A percentile compares a stretch with the other conserved stretches of the same genome.
Conservation (phyloP, 2,888 invertebrate genomes). For the Allophyes oxyacanthae region DNA sequence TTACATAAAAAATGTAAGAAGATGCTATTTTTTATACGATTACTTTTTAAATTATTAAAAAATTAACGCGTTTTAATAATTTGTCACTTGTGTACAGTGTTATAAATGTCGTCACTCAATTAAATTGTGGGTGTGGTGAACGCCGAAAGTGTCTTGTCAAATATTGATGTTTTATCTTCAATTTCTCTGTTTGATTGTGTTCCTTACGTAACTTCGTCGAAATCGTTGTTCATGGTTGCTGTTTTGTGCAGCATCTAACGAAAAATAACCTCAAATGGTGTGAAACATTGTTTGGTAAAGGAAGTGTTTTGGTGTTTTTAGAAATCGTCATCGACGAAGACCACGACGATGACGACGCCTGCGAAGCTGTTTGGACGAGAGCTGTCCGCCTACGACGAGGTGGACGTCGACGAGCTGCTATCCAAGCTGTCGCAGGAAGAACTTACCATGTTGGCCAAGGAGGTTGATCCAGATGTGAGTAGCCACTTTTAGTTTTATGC, state of each 20-base stretch:
- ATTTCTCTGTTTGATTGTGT: conserved; percentile 65
- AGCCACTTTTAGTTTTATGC: conserved; percentile 21
- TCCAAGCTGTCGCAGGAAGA: conserved; percentile 98
- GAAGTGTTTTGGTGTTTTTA: conserved; percentile 86
- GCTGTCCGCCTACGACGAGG: conserved; percentile 96
- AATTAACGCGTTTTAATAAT: conserved; percentile 1
- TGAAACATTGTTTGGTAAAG: conserved; percentile 51
- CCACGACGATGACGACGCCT: conserved; percentile 96
- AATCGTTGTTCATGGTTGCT: conserved; percentile 29
- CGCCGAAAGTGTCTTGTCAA: conserved; percentile 70
- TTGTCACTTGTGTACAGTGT: conserved; percentile 18
- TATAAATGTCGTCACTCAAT: conserved; percentile 61
- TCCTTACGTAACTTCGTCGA: conserved; percentile 57
- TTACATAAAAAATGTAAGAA: conserved; percentile 64
- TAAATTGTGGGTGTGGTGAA: conserved; percentile 82
- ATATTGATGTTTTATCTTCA: conserved; percentile 66
- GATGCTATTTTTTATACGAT: conserved; percentile 13
- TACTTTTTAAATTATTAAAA: conserved; percentile 1
- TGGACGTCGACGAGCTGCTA: conserved; percentile 98
- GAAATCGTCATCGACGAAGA: conserved; percentile 97
- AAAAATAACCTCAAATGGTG: conserved; percentile 52
- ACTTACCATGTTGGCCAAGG: conserved; percentile 98
- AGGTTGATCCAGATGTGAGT: conserved; percentile 99
- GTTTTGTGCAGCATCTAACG: conserved; percentile 18
- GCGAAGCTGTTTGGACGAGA: conserved; percentile 97